Evolutionary conservation across 2,888 invertebrate genomes (phyloP).

Genomic region (Hedya salicella): DNA sequence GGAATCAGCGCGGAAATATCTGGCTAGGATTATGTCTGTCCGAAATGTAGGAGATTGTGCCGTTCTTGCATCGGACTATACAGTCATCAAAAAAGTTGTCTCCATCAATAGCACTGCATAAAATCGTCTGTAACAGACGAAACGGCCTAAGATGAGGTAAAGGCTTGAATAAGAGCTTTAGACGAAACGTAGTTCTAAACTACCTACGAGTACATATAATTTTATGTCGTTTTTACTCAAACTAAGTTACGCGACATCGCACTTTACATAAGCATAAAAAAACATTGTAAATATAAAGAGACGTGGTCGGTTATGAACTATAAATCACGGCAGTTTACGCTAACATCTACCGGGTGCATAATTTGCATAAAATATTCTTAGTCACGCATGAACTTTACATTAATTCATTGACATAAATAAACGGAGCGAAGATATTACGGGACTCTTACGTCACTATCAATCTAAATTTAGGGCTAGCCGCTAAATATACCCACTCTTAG

Average conservation of each 20-base stretch:
- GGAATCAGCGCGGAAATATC: no score
- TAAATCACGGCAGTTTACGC: slow-evolving; percentile 29
- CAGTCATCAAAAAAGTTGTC: no score
- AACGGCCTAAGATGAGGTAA: no score
- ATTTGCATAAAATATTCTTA: slow-evolving; percentile 14
- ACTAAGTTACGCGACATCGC: slow-evolving; percentile 6
- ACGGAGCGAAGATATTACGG: slow-evolving; percentile 35
- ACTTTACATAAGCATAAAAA: slow-evolving; percentile 11
- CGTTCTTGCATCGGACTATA: no score
- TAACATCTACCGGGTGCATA: slow-evolving; percentile 29
- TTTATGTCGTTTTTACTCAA: neutral
- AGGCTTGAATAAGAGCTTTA: no score
- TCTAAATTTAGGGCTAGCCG: slow-evolving; percentile 38
- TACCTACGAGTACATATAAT: neutral
- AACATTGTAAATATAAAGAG: neutral
- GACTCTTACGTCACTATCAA: slow-evolving; percentile 36
- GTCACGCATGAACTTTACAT: slow-evolving; percentile 35
- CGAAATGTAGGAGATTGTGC: no score
- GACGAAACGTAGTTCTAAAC: neutral
- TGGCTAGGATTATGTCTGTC: no score
- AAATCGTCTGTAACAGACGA: no score
- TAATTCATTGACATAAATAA: slow-evolving; percentile 44
- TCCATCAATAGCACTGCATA: no score
- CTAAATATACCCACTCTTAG: slow-evolving; percentile 30
- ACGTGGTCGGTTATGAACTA: slow-evolving; percentile 16